Evolutionary conservation across 2,797 vertebrate species (phyloP).

Genomic region (Enteromius paludinosus): DNA sequence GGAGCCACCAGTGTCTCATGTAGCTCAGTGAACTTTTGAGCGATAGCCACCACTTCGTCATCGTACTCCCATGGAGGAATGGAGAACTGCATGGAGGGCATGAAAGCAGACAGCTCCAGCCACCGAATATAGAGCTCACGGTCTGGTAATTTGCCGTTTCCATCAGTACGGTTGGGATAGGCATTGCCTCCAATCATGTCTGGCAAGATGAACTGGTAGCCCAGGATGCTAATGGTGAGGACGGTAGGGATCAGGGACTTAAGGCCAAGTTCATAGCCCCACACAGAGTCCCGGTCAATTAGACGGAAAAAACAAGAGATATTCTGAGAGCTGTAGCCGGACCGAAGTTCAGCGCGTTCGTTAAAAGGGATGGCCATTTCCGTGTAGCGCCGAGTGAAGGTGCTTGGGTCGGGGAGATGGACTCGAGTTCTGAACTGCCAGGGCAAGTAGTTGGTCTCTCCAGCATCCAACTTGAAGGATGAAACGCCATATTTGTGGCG

Average conservation of each 20-base stretch:
- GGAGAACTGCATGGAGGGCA: conserved; percentile 98
- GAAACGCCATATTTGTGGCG: conserved; percentile 85
- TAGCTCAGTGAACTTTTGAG: conserved; percentile 87
- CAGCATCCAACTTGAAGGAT: conserved; percentile 95
- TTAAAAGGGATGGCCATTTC: conserved; percentile 91
- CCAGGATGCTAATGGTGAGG: conserved; percentile 85
- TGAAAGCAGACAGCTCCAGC: conserved; percentile 94
- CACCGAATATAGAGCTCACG: conserved; percentile 96
- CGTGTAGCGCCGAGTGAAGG: conserved; percentile 90
- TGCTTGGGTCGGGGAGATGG: conserved; percentile 86
- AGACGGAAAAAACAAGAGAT: conserved; percentile 97
- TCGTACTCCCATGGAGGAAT: conserved; percentile 95
- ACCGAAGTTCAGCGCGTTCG: conserved; percentile 86
- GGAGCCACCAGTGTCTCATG: conserved; percentile 91
- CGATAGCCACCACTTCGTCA: conserved; percentile 90
- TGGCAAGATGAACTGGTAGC: conserved; percentile 89
- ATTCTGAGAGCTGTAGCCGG: conserved; percentile 93
- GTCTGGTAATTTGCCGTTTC: conserved; percentile 80
- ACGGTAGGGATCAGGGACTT: conserved; percentile 95
- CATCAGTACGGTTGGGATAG: conserved; percentile 76
- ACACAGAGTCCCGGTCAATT: conserved; percentile 94
- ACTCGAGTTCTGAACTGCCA: conserved; percentile 87
- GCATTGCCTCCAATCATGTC: conserved; percentile 94
- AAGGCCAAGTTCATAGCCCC: conserved; percentile 94
- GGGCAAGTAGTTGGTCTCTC: conserved; percentile 92